Base-by-base conservation (phyloP, 1,140 invertebrate species). In the Papilio aristodemus region DNA sequence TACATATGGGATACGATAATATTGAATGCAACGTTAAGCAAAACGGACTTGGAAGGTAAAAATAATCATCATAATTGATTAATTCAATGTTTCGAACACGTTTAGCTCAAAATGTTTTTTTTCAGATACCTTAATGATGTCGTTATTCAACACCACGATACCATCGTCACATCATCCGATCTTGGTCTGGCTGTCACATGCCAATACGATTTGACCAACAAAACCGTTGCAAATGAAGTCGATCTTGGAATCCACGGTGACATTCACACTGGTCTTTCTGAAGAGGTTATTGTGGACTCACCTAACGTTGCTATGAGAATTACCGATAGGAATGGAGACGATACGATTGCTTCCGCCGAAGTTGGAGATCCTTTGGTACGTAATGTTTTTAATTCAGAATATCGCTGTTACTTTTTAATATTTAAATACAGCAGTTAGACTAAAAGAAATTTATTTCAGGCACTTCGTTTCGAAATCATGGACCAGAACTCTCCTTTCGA, bases 231-330 rank as follows among this genome's bases (percentile, higher is more conserved):
- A 9, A 98, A 98, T 90, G 96, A 97, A 86, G 96, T 97, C 9
- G 96, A 97, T 85, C 93, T 97, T 46, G 96, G 95, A 54, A 96
- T 98, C n/a, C 95, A 95, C 72, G 96, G 96, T 60, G 97, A 97
- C 78, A 95, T 97, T 69, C 93, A 95, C 76, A 95, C 95, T 14
- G 95, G 95, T 1, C 90, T 96, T 32, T 96, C 94, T 32, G 96
- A 96, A 87, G 96, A 96, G 91, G 96, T 95, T 19, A 95, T 97
- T 74, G 97, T 98, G 14, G 97, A 97, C 83, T 97, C 97, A 58
- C 97, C 97, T 19, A 98, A 98, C 89, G 97, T 98, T 37, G 95
- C 97, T 2, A 98, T 98, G 97, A 96, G 96, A 85, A 97, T 98
- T 79, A 98, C 96, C n/a, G 95, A 96, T 83, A 94, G 96, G 43